Conservation (phyloP, 2,113 vertebrate species). For the Echinops telfairi region DNA sequence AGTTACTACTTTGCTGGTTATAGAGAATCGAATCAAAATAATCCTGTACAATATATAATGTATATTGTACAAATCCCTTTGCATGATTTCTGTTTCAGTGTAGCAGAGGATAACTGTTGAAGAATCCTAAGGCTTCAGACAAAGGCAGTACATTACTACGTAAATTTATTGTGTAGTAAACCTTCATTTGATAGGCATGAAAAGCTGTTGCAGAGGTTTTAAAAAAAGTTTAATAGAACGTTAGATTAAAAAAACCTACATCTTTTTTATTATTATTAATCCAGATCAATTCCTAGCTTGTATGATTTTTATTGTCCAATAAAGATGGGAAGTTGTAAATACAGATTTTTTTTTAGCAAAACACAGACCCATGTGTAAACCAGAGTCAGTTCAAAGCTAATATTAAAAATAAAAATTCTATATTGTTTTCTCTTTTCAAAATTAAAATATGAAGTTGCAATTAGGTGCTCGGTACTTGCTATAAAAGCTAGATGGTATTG, state of each 20-base stretch:
- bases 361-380: slow-evolving; percentile 81
- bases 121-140: slow-evolving; percentile 52
- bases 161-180: slow-evolving; percentile 71
- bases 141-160: slow-evolving; percentile 40
- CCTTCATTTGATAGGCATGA: slow-evolving; percentile 77
- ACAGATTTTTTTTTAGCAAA: slow-evolving; percentile 84
- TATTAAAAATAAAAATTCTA: slow-evolving; percentile 81
- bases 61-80: slow-evolving; percentile 49
- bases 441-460: slow-evolving; percentile 63
- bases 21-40: slow-evolving; percentile 77
- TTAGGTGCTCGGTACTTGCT: slow-evolving; percentile 61
- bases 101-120: slow-evolving; percentile 39
- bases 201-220: slow-evolving; percentile 73
- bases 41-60: slow-evolving; percentile 59
- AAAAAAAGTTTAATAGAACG: slow-evolving; percentile 82
- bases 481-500: slow-evolving; percentile 32
- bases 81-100: slow-evolving; percentile 45
- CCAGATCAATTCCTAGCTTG: slow-evolving; percentile 83
- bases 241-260: slow-evolving; percentile 81
- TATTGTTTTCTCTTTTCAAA: slow-evolving; percentile 65
- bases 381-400: slow-evolving; percentile 83
- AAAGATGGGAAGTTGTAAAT: slow-evolving; percentile 83
- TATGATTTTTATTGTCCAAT: slow-evolving; percentile 78
- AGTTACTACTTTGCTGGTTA: slow-evolving; percentile 72
- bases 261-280: slow-evolving; percentile 86